These are phyloP conservation scores for Gallinago jamesoni DNA, from an alignment of 2,113 vertebrate species.

Conservation along the genomic window DNA sequence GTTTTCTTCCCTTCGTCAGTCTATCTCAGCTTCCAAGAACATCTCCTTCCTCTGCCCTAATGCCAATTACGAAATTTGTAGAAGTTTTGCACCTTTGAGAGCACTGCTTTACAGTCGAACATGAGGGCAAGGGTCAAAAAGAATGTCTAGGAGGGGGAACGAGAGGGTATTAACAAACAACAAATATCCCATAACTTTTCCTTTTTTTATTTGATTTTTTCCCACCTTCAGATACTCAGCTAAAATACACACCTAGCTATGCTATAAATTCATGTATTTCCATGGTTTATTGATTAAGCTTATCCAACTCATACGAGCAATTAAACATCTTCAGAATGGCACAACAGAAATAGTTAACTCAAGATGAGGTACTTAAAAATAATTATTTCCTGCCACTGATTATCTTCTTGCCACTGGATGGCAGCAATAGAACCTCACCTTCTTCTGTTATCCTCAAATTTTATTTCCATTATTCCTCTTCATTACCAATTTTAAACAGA, in stretches of 20 bases:
- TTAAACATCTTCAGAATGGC: neutral
- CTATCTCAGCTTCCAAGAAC: neutral
- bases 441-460: neutral
- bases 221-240: neutral
- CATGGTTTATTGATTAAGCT: neutral
- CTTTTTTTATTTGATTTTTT: neutral
- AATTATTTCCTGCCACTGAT: neutral
- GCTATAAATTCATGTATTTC: neutral
- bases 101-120: neutral
- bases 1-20: neutral
- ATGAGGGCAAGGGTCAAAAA: neutral
- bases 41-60: neutral
- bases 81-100: neutral
- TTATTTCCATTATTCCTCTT: neutral
- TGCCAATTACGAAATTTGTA: neutral
- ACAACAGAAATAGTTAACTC: neutral
- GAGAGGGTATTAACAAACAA: neutral
- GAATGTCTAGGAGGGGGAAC: rapidly evolving
- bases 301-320: neutral
- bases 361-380: neutral
- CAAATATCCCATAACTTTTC: neutral
- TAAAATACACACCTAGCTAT: neutral
- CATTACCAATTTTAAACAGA: constrained; percentile 20
- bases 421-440: constrained; percentile 77
- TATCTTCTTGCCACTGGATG: constrained; percentile 79